Evolutionary conservation across 2,888 invertebrate species (phyloP).

Genomic region (Lypha dubia): DNA sequence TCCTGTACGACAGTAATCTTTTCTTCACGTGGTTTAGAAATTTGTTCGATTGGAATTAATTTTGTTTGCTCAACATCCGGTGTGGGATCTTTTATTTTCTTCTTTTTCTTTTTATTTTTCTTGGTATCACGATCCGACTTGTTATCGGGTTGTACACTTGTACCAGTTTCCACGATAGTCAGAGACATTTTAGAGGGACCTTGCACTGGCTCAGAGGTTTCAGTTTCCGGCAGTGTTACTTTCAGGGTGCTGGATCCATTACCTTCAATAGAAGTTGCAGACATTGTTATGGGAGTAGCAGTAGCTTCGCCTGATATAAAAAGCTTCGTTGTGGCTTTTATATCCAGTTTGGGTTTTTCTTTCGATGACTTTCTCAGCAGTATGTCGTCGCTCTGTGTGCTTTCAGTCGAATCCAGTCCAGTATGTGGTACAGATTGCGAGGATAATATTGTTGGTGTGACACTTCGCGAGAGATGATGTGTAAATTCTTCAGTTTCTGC

Average conservation of each 20-base stretch:
- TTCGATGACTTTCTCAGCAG: constrained; percentile 20
- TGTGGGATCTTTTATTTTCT: constrained; percentile 84
- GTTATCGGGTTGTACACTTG: constrained; percentile 29
- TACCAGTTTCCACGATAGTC: constrained; percentile 80
- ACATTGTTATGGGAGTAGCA: constrained; percentile 78
- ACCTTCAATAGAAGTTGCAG: constrained; percentile 83
- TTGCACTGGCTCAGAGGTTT: constrained; percentile 2
- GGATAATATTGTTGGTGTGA: not conserved
- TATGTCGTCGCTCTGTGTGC: not conserved
- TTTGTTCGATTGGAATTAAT: constrained; percentile 78
- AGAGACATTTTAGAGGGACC: constrained; percentile 78
- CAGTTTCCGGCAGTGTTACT: constrained; percentile 75
- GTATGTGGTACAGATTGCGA: not conserved
- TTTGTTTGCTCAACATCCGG: constrained; percentile 77
- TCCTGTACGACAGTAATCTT: not conserved
- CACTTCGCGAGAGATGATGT: constrained; percentile 17
- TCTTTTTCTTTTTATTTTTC: constrained; percentile 87
- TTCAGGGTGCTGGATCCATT: constrained; percentile 79
- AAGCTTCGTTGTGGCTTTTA: constrained; percentile 79
- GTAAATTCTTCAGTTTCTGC: constrained; percentile 55
- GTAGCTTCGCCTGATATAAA: constrained; percentile 80
- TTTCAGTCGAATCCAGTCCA: not conserved
- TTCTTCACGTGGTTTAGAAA: constrained; percentile 74
- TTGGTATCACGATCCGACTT: constrained; percentile 83
- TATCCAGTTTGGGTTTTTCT: constrained; percentile 74